These are phyloP conservation scores for Anastatus disparis DNA, from an alignment of 1,140 invertebrate genomes.

Conservation along the genomic window DNA sequence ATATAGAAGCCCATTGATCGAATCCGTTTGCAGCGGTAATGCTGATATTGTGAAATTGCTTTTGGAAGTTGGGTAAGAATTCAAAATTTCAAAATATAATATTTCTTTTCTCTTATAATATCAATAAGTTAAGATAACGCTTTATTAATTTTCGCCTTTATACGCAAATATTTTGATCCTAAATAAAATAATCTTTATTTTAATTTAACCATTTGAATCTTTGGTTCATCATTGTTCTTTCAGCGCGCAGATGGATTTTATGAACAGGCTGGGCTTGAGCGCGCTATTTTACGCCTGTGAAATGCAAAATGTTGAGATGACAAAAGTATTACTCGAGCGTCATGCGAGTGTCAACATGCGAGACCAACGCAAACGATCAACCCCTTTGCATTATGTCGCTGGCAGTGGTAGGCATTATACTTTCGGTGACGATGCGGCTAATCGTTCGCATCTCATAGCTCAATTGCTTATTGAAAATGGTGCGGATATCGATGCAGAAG, in stretches of 20 bases:
- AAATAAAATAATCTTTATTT: too few species aligned
- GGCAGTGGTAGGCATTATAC: neutral
- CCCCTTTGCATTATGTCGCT: neutral
- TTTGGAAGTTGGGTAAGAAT: neutral
- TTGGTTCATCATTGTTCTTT: too few species aligned
- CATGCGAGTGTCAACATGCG: neutral
- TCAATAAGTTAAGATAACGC: too few species aligned
- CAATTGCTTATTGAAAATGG: neutral
- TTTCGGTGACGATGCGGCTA: neutral
- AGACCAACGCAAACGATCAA: neutral
- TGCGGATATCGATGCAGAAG: neutral
- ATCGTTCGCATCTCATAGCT: neutral
- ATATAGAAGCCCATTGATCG: neutral
- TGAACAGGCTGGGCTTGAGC: neutral
- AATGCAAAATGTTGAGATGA: neutral
- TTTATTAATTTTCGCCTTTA: too few species aligned
- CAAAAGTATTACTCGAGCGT: neutral
- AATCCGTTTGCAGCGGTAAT: neutral
- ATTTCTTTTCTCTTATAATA: too few species aligned
- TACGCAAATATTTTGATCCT: too few species aligned
- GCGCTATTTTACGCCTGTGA: constrained; percentile 17
- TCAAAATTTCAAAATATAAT: too few species aligned
- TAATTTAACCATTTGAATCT: too few species aligned
- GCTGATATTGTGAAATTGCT: neutral
- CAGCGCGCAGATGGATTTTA: neutral